Evolutionary conservation across 1,140 invertebrate genomes (phyloP), one percentile per base, ranked within the genome.

Genomic region (Ylistrum balloti): DNA sequence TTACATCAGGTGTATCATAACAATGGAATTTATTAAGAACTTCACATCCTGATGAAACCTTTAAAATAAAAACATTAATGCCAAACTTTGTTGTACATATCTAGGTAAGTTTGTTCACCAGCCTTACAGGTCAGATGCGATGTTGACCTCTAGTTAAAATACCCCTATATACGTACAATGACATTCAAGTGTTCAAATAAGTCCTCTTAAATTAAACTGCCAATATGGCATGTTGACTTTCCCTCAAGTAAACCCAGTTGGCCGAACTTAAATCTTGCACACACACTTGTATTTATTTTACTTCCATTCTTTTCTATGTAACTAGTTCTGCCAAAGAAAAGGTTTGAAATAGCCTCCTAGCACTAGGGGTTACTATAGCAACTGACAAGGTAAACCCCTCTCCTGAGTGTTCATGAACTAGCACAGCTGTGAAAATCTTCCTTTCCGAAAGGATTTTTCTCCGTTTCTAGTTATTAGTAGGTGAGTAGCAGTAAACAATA

Each of bases 281-380:
- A 74, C 56, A 74, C 56, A 74, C 56, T 28, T n/a, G 56, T 74
- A 74, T 74, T 74, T 74, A 74, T 74, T 74, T 74, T n/a, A 28
- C 56, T 74, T 28, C 45, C 56, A 74, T 74, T 74, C 56, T 28
- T n/a, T 74, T 74, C 56, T 74, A 74, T 45, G 41, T n/a, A 28
- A 74, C n/a, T 74, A n/a, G n/a, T 74, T 74, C 56, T 74, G 56
- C n/a, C 56, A 74, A 74, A 74, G 56, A 74, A 74, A 74, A 74
- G 56, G 56, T 28, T 74, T 74, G 56, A 74, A 74, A 74, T 28
- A 74, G 56, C n/a, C n/a, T 74, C 28, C 22, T 28, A 74, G 56
- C 56, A 74, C 22, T 74, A n/a, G 41, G 41, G 35, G 22, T 74
- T 74, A 74, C 56, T 74, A 74, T 74, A 74, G n/a, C 56, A 74